Base-by-base conservation (phyloP, 2,888 invertebrate genomes). In the Nowickia ferox region DNA sequence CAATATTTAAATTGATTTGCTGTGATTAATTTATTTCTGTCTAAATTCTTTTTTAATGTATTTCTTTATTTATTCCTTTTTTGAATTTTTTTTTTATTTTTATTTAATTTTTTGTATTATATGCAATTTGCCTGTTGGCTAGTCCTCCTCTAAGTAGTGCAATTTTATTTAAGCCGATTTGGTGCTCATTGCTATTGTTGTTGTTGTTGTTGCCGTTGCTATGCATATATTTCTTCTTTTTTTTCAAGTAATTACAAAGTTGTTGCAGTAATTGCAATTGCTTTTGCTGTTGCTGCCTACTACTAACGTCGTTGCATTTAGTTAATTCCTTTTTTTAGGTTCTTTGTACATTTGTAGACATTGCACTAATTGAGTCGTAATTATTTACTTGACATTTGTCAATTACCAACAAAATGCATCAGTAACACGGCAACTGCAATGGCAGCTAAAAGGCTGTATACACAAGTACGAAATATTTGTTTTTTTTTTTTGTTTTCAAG, bases 311-410 rank as follows among this genome's bases (percentile, higher is more conserved):
- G 44, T 66, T 81, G 80, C 63, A 78, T 77, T 30, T 83, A 38
- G 65, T 72, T 84, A 75, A 19, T 65, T 48, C 30, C 15, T 46
- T 65, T 48, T 42, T 40, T 9, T 1, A 13, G 15, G 38, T 65
- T 68, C 30, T 78, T 65, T 75, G 63, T 59, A 68, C 63, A 51
- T 75, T 76, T 83, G 83, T 63, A 86, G 79, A 76, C 83, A 76
- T 76, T 86, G 76, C 83, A 86, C 86, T 86, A 86, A 86, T 86
- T 86, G 86, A 86, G 86, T 83, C 76, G 86, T 83, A 86, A 86
- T 86, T 86, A 86, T 86, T 86, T 83, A 77, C 83, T 86, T 86
- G 83, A 83, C 86, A 76, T 86, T 83, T 86, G 86, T 80, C 86
- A 86, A 86, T 80, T 83, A 86, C 76, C 77, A 66, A 17, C 53